These are phyloP conservation scores for Aselliscus stoliczkanus DNA, from an alignment of 2,797 vertebrate species.

Conservation along the genomic window DNA sequence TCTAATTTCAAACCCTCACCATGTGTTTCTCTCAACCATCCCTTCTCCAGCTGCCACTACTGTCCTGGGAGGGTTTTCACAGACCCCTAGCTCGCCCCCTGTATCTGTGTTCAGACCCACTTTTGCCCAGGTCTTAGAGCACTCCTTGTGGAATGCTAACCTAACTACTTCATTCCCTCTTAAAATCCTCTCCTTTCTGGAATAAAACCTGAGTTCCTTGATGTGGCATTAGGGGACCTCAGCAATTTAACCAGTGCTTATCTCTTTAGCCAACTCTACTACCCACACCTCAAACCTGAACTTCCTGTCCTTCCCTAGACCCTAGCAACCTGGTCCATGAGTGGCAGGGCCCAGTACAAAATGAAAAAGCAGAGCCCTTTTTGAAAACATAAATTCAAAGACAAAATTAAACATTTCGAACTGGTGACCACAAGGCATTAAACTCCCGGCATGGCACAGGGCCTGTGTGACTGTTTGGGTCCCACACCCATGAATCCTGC, in stretches of 20 bases:
- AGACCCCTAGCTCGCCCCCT: neutral
- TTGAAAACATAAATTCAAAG: neutral
- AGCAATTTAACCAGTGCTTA: neutral
- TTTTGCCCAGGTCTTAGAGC: neutral
- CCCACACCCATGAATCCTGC: rapidly evolving
- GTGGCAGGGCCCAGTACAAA: neutral
- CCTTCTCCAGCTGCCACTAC: neutral
- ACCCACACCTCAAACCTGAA: neutral
- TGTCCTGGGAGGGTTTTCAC: neutral
- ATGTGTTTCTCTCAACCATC: neutral
- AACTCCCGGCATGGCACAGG: neutral
- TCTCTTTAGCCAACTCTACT: neutral
- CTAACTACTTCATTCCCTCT: neutral
- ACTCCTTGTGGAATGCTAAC: neutral
- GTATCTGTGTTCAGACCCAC: neutral
- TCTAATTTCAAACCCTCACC: neutral
- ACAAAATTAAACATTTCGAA: neutral
- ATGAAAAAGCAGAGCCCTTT: neutral
- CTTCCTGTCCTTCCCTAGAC: neutral
- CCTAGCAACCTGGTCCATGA: too few species aligned
- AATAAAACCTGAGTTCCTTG: neutral
- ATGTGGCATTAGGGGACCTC: neutral
- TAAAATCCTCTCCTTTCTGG: neutral
- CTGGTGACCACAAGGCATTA: neutral
- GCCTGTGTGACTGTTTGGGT: rapidly evolving